Evolutionary conservation across 1,140 invertebrate genomes (phyloP).

Genomic region (Hycleus cichorii): DNA sequence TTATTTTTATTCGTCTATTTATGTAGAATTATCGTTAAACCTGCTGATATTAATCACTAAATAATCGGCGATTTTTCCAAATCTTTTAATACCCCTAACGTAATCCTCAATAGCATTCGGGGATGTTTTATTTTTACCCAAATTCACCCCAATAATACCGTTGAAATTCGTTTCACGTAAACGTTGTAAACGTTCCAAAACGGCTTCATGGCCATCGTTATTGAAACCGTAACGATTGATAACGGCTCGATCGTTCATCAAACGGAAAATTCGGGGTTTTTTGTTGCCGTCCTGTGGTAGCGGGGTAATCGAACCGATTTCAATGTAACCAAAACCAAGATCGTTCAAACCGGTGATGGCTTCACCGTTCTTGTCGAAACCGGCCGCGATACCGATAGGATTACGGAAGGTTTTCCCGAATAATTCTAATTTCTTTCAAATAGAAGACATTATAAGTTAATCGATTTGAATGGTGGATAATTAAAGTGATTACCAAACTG

Average conservation of each 20-base stretch:
- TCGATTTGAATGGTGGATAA: no score
- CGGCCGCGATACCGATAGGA: constrained; percentile 93
- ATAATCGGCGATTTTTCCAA: constrained; percentile 74
- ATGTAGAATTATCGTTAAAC: constrained; percentile 36
- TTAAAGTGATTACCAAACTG: background rate
- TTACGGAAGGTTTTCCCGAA: constrained; percentile 70
- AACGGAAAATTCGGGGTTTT: constrained; percentile 85
- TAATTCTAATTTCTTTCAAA: constrained; percentile 55
- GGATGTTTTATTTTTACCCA: constrained; percentile 92
- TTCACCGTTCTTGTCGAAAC: constrained; percentile 97
- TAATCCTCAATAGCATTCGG: constrained; percentile 74
- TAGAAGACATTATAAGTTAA: constrained; percentile 19
- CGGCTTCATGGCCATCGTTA: constrained; percentile 79
- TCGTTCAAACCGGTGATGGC: constrained; percentile 73
- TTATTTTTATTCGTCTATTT: background rate
- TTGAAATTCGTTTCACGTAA: constrained; percentile 39
- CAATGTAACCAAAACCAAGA: constrained; percentile 92
- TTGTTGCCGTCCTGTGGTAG: constrained; percentile 85
- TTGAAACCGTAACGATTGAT: constrained; percentile 98
- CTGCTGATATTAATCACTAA: constrained; percentile 85
- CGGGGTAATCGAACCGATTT: constrained; percentile 95
- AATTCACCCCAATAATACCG: constrained; percentile 78
- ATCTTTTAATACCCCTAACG: constrained; percentile 65
- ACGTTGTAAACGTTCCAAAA: constrained; percentile 55
- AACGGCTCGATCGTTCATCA: constrained; percentile 77